Conservation (phyloP, 2,797 vertebrate genomes). For the Sebastes oblongus region DNA sequence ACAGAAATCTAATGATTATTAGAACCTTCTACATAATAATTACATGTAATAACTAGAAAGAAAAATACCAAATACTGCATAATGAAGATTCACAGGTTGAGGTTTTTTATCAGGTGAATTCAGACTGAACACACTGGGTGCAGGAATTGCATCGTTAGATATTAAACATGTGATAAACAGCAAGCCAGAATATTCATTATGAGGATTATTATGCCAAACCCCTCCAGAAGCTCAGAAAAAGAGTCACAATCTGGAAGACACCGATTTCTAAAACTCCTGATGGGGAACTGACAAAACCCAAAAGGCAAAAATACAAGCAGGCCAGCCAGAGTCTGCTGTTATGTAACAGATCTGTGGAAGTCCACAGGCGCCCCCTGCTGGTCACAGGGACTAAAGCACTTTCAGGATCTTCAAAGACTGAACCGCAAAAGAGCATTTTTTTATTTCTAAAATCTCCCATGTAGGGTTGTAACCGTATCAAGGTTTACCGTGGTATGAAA, state of each 20-base stretch:
- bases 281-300: slow-evolving; percentile 32
- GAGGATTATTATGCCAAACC: slow-evolving; percentile 6
- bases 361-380: slow-evolving; percentile 63
- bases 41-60: background rate
- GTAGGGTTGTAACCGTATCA: no score
- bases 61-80: background rate
- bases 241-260: slow-evolving; percentile 33
- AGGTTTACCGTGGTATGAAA: no score
- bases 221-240: slow-evolving; percentile 22
- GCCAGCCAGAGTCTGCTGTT: slow-evolving; percentile 34
- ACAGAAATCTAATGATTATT: background rate
- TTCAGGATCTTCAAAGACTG: background rate
- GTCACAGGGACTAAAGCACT: background rate
- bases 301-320: slow-evolving; percentile 44
- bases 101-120: background rate
- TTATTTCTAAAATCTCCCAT: background rate
- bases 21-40: background rate
- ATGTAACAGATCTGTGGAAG: slow-evolving; percentile 50
- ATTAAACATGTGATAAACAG: background rate
- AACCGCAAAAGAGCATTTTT: background rate
- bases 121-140: background rate
- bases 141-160: background rate
- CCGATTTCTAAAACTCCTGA: slow-evolving; percentile 30
- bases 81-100: background rate
- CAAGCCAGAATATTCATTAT: slow-evolving; percentile 7